Conservation (phyloP, 2,797 vertebrate genomes). For the Huso huso region DNA sequence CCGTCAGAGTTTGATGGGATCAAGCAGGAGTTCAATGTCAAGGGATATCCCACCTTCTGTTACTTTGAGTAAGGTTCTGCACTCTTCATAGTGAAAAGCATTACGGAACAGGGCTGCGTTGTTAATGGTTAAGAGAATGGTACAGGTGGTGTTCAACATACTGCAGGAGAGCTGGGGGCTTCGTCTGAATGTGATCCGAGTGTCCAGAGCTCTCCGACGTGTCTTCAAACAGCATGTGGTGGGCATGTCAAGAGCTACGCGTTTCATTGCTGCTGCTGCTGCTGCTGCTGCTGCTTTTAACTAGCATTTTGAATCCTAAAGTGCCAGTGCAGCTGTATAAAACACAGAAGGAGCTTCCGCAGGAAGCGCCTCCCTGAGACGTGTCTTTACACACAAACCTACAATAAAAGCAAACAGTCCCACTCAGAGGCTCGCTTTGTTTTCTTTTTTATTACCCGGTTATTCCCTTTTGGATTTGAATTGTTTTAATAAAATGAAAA, state of each 20-base stretch:
- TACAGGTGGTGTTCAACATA: background rate
- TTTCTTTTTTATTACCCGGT: too few relatives aligned
- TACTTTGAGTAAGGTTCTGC: constrained; percentile 86
- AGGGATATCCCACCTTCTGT: constrained; percentile 95
- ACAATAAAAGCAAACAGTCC: too few relatives aligned
- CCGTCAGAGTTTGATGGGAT: constrained; percentile 87
- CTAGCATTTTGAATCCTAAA: constrained; percentile 56
- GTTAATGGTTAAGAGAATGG: background rate
- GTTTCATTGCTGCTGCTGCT: too few relatives aligned
- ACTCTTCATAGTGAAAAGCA: too few relatives aligned
- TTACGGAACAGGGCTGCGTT: background rate
- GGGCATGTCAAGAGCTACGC: too few relatives aligned
- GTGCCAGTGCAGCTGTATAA: constrained; percentile 23
- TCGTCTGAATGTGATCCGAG: too few relatives aligned
- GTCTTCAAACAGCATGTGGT: too few relatives aligned
- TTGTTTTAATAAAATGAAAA: too few relatives aligned
- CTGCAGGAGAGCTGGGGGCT: too few relatives aligned
- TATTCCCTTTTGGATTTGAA: too few relatives aligned
- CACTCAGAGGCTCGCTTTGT: too few relatives aligned
- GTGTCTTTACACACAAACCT: background rate
- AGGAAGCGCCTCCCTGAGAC: background rate
- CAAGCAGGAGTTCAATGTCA: constrained; percentile 86
- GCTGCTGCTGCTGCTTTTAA: constrained; percentile 23
- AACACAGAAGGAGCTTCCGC: background rate
- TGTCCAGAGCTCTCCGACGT: too few relatives aligned